A percentile compares a stretch with the other conserved stretches of the same genome.
phyloP scores from a whole-genome alignment of 2,888 invertebrate species.

The Pammene aurita region DNA sequence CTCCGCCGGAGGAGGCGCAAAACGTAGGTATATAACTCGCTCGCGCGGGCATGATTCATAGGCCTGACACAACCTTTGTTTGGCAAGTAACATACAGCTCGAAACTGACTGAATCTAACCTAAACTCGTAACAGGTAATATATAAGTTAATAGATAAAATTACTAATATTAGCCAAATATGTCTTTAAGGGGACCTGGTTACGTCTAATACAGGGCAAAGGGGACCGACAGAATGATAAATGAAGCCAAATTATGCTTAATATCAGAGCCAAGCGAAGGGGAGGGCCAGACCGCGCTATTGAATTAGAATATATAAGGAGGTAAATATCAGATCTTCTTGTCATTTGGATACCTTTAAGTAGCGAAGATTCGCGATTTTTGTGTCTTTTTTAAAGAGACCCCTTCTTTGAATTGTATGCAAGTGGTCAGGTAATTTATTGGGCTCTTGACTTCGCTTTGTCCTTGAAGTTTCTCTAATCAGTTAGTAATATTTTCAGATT shows the following conservation, averaged over 20 bases:
- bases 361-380: neutral
- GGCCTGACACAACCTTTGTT: too few relatives aligned
- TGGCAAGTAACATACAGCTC: neutral
- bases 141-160: slow-evolving; percentile 7
- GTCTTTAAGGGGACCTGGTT: slow-evolving; percentile 35
- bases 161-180: slow-evolving; percentile 30
- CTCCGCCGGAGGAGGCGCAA: too few relatives aligned
- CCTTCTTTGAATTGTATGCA: too few relatives aligned
- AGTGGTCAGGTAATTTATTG: too few relatives aligned
- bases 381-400: too few relatives aligned
- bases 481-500: too few relatives aligned
- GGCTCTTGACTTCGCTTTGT: too few relatives aligned
- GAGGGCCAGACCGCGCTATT: slow-evolving; percentile 32
- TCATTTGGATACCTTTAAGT: neutral
- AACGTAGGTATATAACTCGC: too few relatives aligned
- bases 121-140: neutral
- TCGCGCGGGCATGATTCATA: too few relatives aligned
- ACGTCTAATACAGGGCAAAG: slow-evolving; percentile 38
- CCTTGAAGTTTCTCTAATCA: too few relatives aligned
- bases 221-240: slow-evolving; percentile 41
- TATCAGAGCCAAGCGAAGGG: slow-evolving; percentile 37
- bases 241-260: slow-evolving; percentile 38
- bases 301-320: slow-evolving; percentile 28
- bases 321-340: slow-evolving; percentile 19
- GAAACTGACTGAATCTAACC: neutral